Percentiles rank a stretch among this genome's conserved stretches.
Conservation (phyloP, 2,113 vertebrate genomes). For the Ranitomeya variabilis region DNA sequence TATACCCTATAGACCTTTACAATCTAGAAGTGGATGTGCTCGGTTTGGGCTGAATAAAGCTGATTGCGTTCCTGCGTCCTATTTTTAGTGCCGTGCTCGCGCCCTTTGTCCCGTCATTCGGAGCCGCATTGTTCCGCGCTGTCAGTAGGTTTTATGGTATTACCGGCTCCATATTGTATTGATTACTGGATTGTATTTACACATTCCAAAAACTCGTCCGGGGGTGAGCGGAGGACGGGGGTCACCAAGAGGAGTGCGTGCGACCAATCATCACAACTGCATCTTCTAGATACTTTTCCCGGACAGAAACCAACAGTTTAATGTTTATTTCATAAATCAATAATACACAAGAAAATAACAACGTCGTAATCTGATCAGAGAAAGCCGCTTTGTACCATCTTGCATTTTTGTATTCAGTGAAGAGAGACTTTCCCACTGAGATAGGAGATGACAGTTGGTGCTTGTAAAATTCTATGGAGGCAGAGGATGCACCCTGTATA, state of each 20-base stretch:
- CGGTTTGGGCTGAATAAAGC: slow-evolving; percentile 15
- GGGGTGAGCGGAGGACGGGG: slow-evolving; percentile 53
- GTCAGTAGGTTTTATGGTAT: slow-evolving; percentile 61
- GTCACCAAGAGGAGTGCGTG: too few relatives aligned
- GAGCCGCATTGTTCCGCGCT: background rate
- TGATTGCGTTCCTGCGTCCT: slow-evolving; percentile 37
- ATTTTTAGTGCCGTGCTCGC: slow-evolving; percentile 28
- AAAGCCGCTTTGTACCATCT: too few relatives aligned
- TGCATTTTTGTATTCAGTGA: too few relatives aligned
- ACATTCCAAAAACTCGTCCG: slow-evolving; percentile 68
- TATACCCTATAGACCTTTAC: slow-evolving; percentile 27
- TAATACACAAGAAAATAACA: too few relatives aligned
- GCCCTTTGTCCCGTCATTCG: slow-evolving; percentile 21
- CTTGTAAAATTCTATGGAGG: too few relatives aligned
- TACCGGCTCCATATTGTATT: slow-evolving; percentile 63
- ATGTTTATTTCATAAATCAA: too few relatives aligned
- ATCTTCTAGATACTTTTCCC: too few relatives aligned
- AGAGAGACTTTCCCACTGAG: too few relatives aligned
- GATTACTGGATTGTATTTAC: slow-evolving; percentile 68
- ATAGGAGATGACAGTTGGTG: too few relatives aligned
- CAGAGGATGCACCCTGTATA: too few relatives aligned
- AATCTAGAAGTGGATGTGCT: slow-evolving; percentile 18
- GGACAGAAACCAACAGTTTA: too few relatives aligned
- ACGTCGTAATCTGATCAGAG: too few relatives aligned
- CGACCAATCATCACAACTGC: slow-evolving; percentile 52